phyloP scores from a whole-genome alignment of 2,888 invertebrate genomes.

The Trissolcus japonicus region DNA sequence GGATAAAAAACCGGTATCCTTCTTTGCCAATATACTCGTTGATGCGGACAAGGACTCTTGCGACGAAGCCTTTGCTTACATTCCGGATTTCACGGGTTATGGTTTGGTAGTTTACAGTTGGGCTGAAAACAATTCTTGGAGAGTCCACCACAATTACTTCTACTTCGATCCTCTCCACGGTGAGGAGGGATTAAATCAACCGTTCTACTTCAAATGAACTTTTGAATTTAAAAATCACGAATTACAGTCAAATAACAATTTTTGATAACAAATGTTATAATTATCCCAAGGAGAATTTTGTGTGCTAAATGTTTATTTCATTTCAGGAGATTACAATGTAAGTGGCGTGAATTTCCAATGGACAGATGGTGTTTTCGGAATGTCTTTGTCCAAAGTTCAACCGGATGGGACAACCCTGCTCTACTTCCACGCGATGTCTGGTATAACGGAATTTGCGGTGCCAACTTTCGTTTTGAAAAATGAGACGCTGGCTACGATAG shows the following conservation, averaged over 20 bases:
- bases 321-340: conserved; percentile 84
- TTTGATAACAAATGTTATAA: too few species aligned
- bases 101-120: conserved; percentile 87
- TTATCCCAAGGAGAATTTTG: too few species aligned
- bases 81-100: conserved; percentile 86
- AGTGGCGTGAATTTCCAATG: conserved; percentile 90
- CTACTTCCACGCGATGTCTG: conserved; percentile 90
- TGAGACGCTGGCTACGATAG: conserved; percentile 82
- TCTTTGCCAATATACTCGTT: conserved; percentile 87
- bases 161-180: conserved; percentile 85
- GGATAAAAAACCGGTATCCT: conserved; percentile 85
- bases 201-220: too few species aligned
- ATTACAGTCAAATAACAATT: neutral
- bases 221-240: too few species aligned
- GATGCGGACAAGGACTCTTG: conserved; percentile 84
- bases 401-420: conserved; percentile 81
- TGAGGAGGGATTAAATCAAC: conserved; percentile 42
- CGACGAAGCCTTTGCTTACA: conserved; percentile 85
- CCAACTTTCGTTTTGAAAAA: conserved; percentile 83
- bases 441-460: conserved; percentile 88
- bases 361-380: conserved; percentile 89
- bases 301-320: neutral
- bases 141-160: conserved; percentile 88
- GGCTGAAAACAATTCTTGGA: conserved; percentile 85
- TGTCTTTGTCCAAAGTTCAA: conserved; percentile 81